These are phyloP conservation scores for Ctenodactylus gundi DNA, from an alignment of 2,113 vertebrate genomes.

Conservation along the genomic window DNA sequence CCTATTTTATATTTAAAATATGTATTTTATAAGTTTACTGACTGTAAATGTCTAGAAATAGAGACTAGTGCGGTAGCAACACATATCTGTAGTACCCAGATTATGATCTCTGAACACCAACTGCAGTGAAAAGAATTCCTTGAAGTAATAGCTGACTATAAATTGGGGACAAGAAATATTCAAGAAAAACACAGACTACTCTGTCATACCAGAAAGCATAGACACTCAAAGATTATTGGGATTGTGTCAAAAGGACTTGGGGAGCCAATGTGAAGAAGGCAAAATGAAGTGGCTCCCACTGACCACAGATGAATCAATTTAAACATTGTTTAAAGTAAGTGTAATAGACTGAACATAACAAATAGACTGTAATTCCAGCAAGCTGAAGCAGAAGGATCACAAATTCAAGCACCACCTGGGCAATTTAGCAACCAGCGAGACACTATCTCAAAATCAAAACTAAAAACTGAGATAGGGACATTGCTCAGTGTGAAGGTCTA, in stretches of 20 bases:
- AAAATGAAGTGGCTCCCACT: neutral
- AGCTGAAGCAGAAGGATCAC: neutral
- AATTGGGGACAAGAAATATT: slow-evolving; percentile 7
- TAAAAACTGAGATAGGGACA: too few relatives aligned
- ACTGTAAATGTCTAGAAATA: neutral
- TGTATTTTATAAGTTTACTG: neutral
- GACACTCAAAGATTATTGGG: slow-evolving; percentile 15
- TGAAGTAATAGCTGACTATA: neutral
- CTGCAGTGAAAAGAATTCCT: slow-evolving; percentile 15
- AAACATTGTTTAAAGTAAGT: neutral
- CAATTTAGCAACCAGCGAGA: too few relatives aligned
- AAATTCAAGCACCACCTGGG: too few relatives aligned
- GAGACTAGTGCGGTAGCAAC: neutral
- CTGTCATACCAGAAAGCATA: neutral
- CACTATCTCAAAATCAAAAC: too few relatives aligned
- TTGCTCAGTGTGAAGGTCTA: too few relatives aligned
- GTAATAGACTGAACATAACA: too few relatives aligned
- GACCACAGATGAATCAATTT: neutral
- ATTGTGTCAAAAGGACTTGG: neutral
- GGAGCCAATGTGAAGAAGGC: neutral
- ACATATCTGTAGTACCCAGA: neutral
- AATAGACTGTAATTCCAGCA: neutral
- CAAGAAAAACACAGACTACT: slow-evolving; percentile 3
- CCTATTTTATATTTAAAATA: slow-evolving; percentile 28
- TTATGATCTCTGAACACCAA: slow-evolving; percentile 28